Percentiles rank a stretch among this genome's conserved stretches.
phyloP scores from a whole-genome alignment of 2,797 vertebrate species.

The Crax fasciolata region DNA sequence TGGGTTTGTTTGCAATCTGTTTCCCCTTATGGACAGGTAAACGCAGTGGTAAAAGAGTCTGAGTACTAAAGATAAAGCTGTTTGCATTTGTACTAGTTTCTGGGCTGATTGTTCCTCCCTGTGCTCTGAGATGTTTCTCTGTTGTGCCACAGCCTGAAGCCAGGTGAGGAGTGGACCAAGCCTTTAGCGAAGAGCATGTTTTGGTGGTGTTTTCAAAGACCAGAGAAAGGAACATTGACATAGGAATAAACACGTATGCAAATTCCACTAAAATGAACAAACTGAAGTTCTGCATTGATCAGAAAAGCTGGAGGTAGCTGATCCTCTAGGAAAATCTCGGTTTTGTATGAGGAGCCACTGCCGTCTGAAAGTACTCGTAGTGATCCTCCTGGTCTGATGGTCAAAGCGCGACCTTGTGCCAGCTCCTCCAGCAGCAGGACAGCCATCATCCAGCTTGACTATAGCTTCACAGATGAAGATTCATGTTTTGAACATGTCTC shows the following conservation, averaged over 20 bases:
- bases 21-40: background rate
- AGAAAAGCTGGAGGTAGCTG: background rate
- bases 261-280: background rate
- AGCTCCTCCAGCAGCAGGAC: background rate
- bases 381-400: background rate
- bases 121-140: background rate
- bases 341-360: background rate
- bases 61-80: background rate
- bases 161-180: background rate
- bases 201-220: background rate
- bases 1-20: background rate
- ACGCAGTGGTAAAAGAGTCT: fast-evolving
- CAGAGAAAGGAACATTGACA: background rate
- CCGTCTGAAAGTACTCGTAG: background rate
- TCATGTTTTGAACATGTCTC: background rate
- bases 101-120: no score
- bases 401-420: background rate
- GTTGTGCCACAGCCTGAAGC: background rate
- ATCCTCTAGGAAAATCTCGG: background rate
- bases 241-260: background rate
- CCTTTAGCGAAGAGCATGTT: background rate
- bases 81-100: fast-evolving
- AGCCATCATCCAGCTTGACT: background rate
- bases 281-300: background rate
- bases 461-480: background rate